These are phyloP conservation scores for Agrotis puta DNA, from an alignment of 2,888 invertebrate genomes.

Conservation along the genomic window DNA sequence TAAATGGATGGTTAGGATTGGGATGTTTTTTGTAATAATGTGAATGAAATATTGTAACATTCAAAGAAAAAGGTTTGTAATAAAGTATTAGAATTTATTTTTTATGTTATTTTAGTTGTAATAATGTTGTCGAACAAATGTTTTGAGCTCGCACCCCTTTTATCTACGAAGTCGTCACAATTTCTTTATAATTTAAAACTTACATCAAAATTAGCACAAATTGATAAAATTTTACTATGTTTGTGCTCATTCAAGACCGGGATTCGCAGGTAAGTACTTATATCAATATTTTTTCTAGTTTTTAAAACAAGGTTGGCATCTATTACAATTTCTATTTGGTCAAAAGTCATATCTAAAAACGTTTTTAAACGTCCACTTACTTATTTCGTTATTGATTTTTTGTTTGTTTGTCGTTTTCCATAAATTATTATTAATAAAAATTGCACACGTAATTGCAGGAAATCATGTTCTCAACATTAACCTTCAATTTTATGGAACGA, in stretches of 20 bases:
- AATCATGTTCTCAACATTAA: not conserved
- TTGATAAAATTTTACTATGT: not conserved
- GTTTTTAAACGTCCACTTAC: slow-evolving; percentile 3
- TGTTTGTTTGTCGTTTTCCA: not conserved
- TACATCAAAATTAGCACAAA: not conserved
- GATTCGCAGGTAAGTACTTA: slow-evolving; percentile 59
- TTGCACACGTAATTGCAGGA: not conserved
- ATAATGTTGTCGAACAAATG: slow-evolving; percentile 10
- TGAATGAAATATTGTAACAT: slow-evolving; percentile 80
- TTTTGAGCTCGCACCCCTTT: slow-evolving; percentile 40
- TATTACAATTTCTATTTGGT: not conserved
- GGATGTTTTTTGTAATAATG: slow-evolving; percentile 76
- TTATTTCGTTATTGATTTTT: not conserved
- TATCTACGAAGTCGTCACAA: slow-evolving; percentile 40
- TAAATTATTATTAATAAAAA: not conserved
- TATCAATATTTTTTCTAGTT: slow-evolving; percentile 5
- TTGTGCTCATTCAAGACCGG: slow-evolving; percentile 11
- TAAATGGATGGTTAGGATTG: slow-evolving; percentile 75
- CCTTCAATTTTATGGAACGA: not conserved
- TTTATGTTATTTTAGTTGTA: slow-evolving; percentile 69
- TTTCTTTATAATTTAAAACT: slow-evolving; percentile 22
- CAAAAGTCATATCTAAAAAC: not conserved
- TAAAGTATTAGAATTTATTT: slow-evolving; percentile 83
- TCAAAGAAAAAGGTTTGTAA: slow-evolving; percentile 80
- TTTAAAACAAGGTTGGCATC: not conserved